Conservation (phyloP, 2,797 vertebrate genomes). For the Chelonia mydas region DNA sequence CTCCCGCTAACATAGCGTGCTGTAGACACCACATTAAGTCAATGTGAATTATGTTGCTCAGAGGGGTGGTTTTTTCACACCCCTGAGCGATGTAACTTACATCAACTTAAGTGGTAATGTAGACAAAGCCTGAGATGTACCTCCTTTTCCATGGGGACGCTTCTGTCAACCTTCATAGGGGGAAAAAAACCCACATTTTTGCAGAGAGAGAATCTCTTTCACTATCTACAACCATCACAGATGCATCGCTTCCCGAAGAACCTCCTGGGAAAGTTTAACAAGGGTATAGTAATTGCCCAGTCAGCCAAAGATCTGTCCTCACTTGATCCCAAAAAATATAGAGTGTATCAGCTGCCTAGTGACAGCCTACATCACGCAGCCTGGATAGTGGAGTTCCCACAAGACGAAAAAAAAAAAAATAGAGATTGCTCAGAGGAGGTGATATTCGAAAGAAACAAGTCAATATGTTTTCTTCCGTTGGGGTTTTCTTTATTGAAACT, state of each 20-base stretch:
- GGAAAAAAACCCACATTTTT: not conserved
- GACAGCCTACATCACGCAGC: not conserved
- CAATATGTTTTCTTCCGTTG: not conserved
- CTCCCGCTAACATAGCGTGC: too few relatives aligned
- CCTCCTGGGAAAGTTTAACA: conserved; percentile 48
- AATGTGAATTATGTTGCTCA: too few relatives aligned
- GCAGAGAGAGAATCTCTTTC: not conserved
- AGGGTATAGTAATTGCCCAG: not conserved
- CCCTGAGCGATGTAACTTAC: too few relatives aligned
- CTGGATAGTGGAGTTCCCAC: not conserved
- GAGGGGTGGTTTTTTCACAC: too few relatives aligned
- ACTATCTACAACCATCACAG: conserved; percentile 25
- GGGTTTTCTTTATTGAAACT: not conserved
- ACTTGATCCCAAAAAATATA: not conserved
- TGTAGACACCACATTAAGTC: too few relatives aligned
- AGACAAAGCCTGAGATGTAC: not conserved
- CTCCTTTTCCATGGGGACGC: not conserved
- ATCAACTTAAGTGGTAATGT: too few relatives aligned
- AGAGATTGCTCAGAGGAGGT: conserved; percentile 6
- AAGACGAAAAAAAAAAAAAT: not conserved
- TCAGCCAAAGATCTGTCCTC: conserved; percentile 41
- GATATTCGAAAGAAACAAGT: conserved; percentile 4
- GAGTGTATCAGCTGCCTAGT: not conserved
- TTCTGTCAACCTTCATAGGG: not conserved
- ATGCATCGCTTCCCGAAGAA: not conserved